Percentiles rank a stretch among this genome's conserved stretches.
Conservation (phyloP, 2,797 vertebrate genomes). For the Enoplosus armatus region DNA sequence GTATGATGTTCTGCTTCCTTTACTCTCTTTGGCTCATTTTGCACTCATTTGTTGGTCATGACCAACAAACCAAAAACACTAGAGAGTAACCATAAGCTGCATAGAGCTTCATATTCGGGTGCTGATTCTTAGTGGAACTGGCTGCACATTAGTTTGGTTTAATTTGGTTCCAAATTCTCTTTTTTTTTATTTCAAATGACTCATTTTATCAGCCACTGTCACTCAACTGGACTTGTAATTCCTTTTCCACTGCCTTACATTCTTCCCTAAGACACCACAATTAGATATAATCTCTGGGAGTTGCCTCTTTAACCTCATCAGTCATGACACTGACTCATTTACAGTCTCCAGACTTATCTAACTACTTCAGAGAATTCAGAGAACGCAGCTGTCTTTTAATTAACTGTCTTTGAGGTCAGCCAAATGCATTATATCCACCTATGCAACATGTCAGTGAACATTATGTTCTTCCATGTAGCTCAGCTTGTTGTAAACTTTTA, state of each 20-base stretch:
- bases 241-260: conserved; percentile 23
- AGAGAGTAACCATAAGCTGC: neutral
- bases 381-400: conserved; percentile 44
- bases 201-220: conserved; percentile 13
- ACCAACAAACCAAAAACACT: neutral
- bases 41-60: conserved; percentile 8
- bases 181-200: neutral
- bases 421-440: conserved; percentile 4
- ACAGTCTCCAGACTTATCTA: conserved; percentile 37
- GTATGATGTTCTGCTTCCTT: neutral
- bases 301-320: conserved; percentile 64
- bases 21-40: neutral
- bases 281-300: conserved; percentile 70
- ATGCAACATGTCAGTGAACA: conserved; percentile 6
- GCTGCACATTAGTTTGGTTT: too few relatives aligned
- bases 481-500: neutral
- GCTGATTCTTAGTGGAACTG: neutral
- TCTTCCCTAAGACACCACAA: conserved; percentile 41
- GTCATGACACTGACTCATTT: conserved; percentile 59
- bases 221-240: conserved; percentile 1
- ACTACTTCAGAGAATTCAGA: conserved; percentile 56
- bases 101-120: neutral
- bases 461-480: neutral
- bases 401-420: conserved; percentile 26
- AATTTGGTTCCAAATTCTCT: neutral